Evolutionary conservation across 2,113 vertebrate genomes (phyloP), one percentile per base, ranked within the genome.

Genomic region (Aspiorhynchus laticeps): DNA sequence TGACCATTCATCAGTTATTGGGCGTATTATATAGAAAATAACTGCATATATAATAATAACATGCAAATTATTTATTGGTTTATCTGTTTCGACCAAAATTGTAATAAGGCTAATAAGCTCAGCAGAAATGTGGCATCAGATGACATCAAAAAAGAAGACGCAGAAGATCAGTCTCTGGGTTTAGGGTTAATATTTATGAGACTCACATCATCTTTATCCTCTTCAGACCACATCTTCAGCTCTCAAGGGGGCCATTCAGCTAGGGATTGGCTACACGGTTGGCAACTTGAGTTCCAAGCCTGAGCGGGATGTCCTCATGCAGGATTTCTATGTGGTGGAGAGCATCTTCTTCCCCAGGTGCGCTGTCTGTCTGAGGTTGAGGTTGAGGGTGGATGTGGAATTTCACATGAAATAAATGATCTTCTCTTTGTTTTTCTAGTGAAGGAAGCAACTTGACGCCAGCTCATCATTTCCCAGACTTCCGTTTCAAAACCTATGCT

Each of bases 311-410:
- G 98, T 99, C 76, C 94, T 99, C 88, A 99, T 99, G 98, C 98
- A 99, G 91, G 98, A 99, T 92, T 99, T 99, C 93, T 99, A 99
- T 0, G 98, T 99, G 67, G 98, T 99, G 90, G 98, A 99, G 91
- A 99, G 98, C 94, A 99, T 99, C 91, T 99, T 99, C 91, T 99
- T 99, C 88, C 98, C 98, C 87, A 99, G 98, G 98, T 99, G 90
- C 92, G 41, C 36, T 3, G 5, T 11, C 28, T 21, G 1, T 33
- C n/a, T 46, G 15, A 14, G 36, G 26, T 48, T 46, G 15, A 14
- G 36, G 26, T 48, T 21, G 17, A 69, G n/a, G 63, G 38, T 38
- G 14, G 24, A 26, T 76, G 48, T 61, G 24, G 9, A 59, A 41
- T 75, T 61, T 85, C 15, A 76, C 73, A 61, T 24, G 43, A 6